Base-by-base conservation (phyloP, 2,797 vertebrate species). In the Ibycter americanus region DNA sequence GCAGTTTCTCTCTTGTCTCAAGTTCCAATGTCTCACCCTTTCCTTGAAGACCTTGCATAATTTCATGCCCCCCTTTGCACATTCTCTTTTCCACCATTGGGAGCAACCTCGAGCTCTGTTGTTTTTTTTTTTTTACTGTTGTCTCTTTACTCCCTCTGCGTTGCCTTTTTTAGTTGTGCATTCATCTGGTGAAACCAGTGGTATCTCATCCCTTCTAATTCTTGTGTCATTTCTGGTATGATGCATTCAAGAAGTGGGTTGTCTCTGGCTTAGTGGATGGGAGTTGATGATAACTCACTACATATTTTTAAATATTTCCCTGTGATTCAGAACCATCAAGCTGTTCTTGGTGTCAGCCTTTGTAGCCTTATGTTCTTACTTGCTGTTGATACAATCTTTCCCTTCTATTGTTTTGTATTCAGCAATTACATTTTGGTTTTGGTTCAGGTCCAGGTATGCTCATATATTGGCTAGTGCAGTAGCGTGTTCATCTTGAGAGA, bases 241-340 rank as follows among this genome's bases (percentile, higher is more conserved):
- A 63, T 93, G 52, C 21, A 55, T 73, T 76, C 21, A 44, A 71
- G 59, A 89, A 83, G n/a, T 77, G 49, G 71, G 15, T n/a, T 89
- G 52, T 82, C 34, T 80, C 56, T 85, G 74, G 49, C 29, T 83
- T 80, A 49, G 49, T 38, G 38, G 55, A 94, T 44, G 25, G 42
- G 7, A 95, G 8, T 58, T 87, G 70, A 16, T 88, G 42, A 32
- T 90, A 83, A 80, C 52, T 89, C 36, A 29, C 26, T 44, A 40
- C 32, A 4, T 87, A 63, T 89, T 97, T 94, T 90, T 44, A 90
- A 89, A 46, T 81, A 77, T 82, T 96, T 90, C 52, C 12, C 36
- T 47, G 32, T 93, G 83, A 71, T 89, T 94, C 74, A 87, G 71
- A 89, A 67, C 26, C 36, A 18, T 87, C 52, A 72, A 55, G 74